Conservation (phyloP, 1,140 invertebrate species). For the Lordiphosa collinella region DNA sequence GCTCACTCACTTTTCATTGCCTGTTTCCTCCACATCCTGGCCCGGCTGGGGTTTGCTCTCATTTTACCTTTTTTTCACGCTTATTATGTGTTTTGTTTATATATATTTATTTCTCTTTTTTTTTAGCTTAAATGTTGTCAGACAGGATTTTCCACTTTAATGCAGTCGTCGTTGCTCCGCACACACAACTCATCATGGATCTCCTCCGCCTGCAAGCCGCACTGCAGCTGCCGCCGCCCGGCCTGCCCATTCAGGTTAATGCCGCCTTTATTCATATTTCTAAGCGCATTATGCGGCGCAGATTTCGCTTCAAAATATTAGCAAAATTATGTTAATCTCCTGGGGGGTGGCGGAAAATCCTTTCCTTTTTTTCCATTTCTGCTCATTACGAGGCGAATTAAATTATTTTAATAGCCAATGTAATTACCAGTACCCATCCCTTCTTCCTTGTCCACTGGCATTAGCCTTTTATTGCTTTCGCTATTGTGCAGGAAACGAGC, state of each 20-base stretch:
- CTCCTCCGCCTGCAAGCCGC: conserved; percentile 24
- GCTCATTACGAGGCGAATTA: conserved; percentile 17
- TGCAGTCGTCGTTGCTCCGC: conserved; percentile 56
- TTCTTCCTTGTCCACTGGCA: conserved; percentile 8
- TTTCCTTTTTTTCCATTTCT: neutral
- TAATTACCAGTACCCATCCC: conserved; percentile 40
- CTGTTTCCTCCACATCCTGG: conserved; percentile 10
- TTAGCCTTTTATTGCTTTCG: neutral
- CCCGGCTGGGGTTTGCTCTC: conserved; percentile 50
- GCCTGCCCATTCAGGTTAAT: conserved; percentile 57
- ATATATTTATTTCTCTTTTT: conserved; percentile 36
- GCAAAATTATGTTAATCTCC: conserved; percentile 64
- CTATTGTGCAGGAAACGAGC: neutral
- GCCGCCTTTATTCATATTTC: conserved; percentile 66
- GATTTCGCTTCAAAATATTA: conserved; percentile 50
- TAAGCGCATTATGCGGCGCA: conserved; percentile 62
- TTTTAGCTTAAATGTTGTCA: conserved; percentile 67
- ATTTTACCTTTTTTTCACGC: conserved; percentile 69
- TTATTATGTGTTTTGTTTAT: conserved; percentile 59
- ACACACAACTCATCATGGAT: conserved; percentile 58
- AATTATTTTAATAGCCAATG: conserved; percentile 68
- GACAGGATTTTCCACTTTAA: conserved; percentile 75
- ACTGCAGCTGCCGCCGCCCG: conserved; percentile 16
- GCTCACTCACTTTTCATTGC: conserved; percentile 50
- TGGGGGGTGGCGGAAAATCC: conserved; percentile 16